Percentiles rank a stretch among this genome's conserved stretches.
These are phyloP conservation scores for Ploceus nigricollis DNA, from an alignment of 2,113 vertebrate species.

Conservation along the genomic window DNA sequence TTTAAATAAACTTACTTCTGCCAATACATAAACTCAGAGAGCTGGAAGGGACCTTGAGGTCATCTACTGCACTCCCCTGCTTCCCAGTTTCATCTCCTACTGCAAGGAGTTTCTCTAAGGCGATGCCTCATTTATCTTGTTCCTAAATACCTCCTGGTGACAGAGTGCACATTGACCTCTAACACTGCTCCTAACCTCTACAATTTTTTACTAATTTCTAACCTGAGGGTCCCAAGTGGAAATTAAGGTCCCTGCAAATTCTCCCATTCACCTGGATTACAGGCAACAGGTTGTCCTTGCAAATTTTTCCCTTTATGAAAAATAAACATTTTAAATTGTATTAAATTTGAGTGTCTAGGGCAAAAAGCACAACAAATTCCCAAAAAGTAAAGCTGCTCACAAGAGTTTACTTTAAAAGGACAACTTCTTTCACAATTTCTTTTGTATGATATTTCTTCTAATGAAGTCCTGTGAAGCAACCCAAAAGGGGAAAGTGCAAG, in stretches of 20 bases:
- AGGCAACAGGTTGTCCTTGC: not conserved
- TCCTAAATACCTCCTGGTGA: not conserved
- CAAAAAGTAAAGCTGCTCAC: not conserved
- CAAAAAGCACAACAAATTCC: not conserved
- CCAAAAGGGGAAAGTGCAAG: not conserved
- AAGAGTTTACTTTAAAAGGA: not conserved
- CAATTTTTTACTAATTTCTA: not conserved
- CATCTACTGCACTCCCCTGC: not conserved
- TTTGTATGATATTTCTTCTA: not conserved
- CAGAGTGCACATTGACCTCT: not conserved
- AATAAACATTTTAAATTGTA: not conserved
- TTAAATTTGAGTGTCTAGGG: not conserved
- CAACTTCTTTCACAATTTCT: not conserved
- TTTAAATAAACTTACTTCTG: constrained; percentile 16
- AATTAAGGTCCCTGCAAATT: not conserved
- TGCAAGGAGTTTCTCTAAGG: not conserved
- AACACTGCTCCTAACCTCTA: not conserved
- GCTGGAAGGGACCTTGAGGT: not conserved
- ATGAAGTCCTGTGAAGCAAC: not conserved
- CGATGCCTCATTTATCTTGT: not conserved
- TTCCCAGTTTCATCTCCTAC: not conserved
- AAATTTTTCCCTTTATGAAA: not conserved
- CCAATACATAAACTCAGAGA: not conserved
- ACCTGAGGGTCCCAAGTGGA: not conserved
- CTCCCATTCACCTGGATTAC: not conserved